Percentiles rank a stretch among this genome's conserved stretches.
phyloP scores from a whole-genome alignment of 2,113 vertebrate species.

The Marmota monax region DNA sequence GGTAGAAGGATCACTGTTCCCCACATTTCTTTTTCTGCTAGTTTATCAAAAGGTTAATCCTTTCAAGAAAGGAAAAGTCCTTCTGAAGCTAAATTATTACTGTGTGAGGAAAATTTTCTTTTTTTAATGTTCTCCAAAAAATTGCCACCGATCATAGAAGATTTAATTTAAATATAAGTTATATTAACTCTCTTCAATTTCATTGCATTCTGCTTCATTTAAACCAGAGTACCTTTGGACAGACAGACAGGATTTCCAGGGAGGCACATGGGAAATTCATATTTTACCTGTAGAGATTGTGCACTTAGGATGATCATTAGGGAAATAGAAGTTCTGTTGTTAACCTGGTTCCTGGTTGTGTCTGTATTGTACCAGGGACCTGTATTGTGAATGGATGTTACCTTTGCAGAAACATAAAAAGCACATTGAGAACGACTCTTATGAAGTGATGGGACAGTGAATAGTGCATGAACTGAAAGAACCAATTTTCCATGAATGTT shows the following conservation, averaged over 20 bases:
- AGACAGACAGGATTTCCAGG: not conserved
- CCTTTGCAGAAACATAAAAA: slow-evolving; percentile 26
- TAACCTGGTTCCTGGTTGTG: slow-evolving; percentile 5
- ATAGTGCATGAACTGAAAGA: not conserved
- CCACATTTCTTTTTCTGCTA: not conserved
- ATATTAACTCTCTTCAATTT: not conserved
- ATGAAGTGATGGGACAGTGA: not conserved
- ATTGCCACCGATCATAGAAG: not conserved
- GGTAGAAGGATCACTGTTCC: not conserved
- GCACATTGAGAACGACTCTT: not conserved
- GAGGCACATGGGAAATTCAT: not conserved
- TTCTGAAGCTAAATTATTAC: slow-evolving; percentile 35
- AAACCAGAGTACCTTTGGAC: not conserved
- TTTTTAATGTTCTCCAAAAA: not conserved
- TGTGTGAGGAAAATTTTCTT: slow-evolving; percentile 1
- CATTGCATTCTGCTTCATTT: not conserved
- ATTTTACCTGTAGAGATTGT: not conserved
- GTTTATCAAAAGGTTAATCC: slow-evolving; percentile 45
- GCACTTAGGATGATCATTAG: not conserved
- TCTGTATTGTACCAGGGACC: not conserved
- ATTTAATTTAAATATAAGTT: not conserved
- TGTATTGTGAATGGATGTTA: not conserved
- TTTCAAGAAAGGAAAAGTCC: slow-evolving; percentile 33
- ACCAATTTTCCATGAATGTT: not conserved
- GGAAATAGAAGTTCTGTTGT: not conserved